Evolutionary conservation across 2,888 invertebrate species (phyloP).

Genomic region (Leptopterna dolabrata): DNA sequence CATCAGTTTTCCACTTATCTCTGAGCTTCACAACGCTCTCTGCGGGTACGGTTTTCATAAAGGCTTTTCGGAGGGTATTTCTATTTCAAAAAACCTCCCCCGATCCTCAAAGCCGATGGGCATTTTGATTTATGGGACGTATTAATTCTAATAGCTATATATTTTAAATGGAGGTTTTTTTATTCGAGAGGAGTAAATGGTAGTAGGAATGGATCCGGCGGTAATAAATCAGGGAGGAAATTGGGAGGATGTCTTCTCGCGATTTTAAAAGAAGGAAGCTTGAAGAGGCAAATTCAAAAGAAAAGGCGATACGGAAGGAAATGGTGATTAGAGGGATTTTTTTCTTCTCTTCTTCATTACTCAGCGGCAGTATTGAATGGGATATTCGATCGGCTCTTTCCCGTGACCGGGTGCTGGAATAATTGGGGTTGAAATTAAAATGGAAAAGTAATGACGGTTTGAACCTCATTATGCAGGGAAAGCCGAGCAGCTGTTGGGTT

Average conservation of each 20-base stretch:
- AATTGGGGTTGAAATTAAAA: not conserved
- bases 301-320: not conserved
- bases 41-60: not conserved
- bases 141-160: conserved; percentile 34
- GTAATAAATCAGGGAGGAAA: conserved; percentile 13
- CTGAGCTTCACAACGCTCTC: not conserved
- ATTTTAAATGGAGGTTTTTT: conserved; percentile 5
- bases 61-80: not conserved
- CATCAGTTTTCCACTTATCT: conserved; percentile 3
- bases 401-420: not conserved
- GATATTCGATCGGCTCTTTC: not conserved
- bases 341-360: not conserved
- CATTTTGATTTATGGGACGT: conserved; percentile 39
- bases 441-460: not conserved
- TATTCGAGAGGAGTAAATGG: not conserved
- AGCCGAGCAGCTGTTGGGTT: not conserved
- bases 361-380: not conserved
- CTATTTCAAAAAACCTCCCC: not conserved
- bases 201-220: not conserved
- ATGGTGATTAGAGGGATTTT: conserved; percentile 9
- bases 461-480: not conserved
- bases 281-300: not conserved
- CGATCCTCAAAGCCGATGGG: not conserved
- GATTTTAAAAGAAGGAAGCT: not conserved
- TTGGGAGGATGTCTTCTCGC: not conserved